A percentile compares a stretch with the other conserved stretches of the same genome.
Evolutionary conservation across 2,888 invertebrate genomes (phyloP).

Genomic region (Eupithecia centaureata): DNA sequence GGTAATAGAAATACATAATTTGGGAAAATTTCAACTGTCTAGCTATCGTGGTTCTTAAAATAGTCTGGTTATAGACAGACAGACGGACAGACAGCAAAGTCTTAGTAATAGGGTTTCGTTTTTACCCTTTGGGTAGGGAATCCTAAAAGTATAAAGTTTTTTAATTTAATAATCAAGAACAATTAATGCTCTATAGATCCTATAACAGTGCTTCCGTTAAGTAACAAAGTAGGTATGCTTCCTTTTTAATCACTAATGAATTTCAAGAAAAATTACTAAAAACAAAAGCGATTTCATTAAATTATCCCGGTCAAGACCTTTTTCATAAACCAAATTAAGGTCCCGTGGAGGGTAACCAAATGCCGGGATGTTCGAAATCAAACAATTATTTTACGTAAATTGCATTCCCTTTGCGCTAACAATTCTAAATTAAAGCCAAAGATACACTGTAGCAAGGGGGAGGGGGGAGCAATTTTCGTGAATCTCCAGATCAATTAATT

Average conservation of each 20-base stretch:
- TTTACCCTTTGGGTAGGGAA: too few species aligned
- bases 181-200: neutral
- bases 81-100: too few species aligned
- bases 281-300: constrained; percentile 38
- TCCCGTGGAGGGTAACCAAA: constrained; percentile 49
- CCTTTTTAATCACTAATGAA: neutral
- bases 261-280: constrained; percentile 14
- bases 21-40: too few species aligned
- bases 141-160: too few species aligned
- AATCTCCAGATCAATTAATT: constrained; percentile 82
- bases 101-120: too few species aligned
- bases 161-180: too few species aligned
- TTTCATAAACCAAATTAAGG: constrained; percentile 68
- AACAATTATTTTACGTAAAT: constrained; percentile 83
- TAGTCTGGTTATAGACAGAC: too few species aligned
- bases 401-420: constrained; percentile 81
- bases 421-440: constrained; percentile 81
- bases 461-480: constrained; percentile 67
- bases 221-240: neutral
- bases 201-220: neutral
- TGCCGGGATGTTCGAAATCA: constrained; percentile 73
- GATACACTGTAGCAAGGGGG: constrained; percentile 66
- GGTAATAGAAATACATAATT: too few species aligned
- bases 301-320: constrained; percentile 43
- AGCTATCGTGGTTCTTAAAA: too few species aligned